Base-by-base conservation (phyloP, 2,113 vertebrate genomes). In the Saguinus imperator region DNA sequence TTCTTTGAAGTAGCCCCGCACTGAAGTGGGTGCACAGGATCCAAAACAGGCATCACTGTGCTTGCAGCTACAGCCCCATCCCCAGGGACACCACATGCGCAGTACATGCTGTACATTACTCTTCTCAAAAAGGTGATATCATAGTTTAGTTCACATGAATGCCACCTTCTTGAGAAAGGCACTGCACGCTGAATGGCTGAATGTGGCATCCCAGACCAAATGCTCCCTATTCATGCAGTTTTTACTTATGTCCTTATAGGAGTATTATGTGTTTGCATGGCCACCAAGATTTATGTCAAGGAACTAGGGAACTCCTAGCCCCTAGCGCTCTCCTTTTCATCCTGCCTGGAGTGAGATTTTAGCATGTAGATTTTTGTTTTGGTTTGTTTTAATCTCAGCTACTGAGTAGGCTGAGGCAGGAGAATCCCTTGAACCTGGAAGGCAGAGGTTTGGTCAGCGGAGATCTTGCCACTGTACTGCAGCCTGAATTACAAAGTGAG, bases 101-200 rank as follows among this genome's bases (percentile, higher is more conserved):
- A 43, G 43, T 43, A 43, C 43, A 43, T 4, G 43, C 43, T 43
- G 43, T 43, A 43, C 43, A 43, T 43, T 43, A 43, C 43, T 43
- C 43, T 43, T 43, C 43, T 43, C 43, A 43, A 43, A 43, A 43
- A 43, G 43, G 43, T 43, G 43, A 43, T 43, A 43, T 43, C 43
- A 43, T 43, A 43, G 43, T 43, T 43, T 43, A 13, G 48, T 17
- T 1, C 17, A 93, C 52, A 70, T 81, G 66, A 96, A 88, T 66
- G 77, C 72, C 86, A 90, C 70, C 43, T 93, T 90, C 50, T 88
- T 96, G 72, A 43, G 92, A 97, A 96, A 91, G 17, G 73, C 79
- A 93, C 43, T 81, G 82, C 29, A 94, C 92, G 93, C 8, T 61
- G 70, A 75, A 27, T 32, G 37, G 82, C 21, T 80, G 2, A 37